Conservation (phyloP, 2,888 invertebrate genomes). For the Seira ritae region DNA sequence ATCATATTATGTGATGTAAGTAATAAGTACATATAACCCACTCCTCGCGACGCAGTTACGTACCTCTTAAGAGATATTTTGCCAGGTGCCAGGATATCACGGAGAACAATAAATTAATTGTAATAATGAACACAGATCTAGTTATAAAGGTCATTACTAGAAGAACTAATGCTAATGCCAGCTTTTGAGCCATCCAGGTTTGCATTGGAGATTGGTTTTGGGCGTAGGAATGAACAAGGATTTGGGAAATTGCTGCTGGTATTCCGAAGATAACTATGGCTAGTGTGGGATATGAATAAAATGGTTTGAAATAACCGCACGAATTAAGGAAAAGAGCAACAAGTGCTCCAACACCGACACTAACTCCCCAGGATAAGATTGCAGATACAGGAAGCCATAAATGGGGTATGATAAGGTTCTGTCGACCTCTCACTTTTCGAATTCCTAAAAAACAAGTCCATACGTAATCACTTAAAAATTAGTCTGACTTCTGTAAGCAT, state of each 20-base stretch:
- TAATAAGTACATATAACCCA: too few relatives aligned
- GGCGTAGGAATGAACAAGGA: conserved; percentile 51
- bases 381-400: conserved; percentile 38
- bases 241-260: conserved; percentile 69
- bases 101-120: conserved; percentile 66
- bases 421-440: too few relatives aligned
- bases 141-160: conserved; percentile 67
- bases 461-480: too few relatives aligned
- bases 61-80: conserved; percentile 66
- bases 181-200: conserved; percentile 69
- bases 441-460: too few relatives aligned
- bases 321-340: conserved; percentile 65
- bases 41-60: too few relatives aligned
- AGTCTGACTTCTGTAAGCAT: too few relatives aligned
- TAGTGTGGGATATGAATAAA: conserved; percentile 69
- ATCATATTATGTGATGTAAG: too few relatives aligned
- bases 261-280: conserved; percentile 68
- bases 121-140: conserved; percentile 66
- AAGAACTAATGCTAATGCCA: conserved; percentile 64
- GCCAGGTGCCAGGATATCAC: conserved; percentile 64
- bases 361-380: conserved; percentile 54
- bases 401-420: too few relatives aligned
- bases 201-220: conserved; percentile 61
- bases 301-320: conserved; percentile 68
- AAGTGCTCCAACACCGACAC: conserved; percentile 55